These are phyloP conservation scores for Aporophyla nigra DNA, from an alignment of 2,888 invertebrate genomes.

Conservation along the genomic window DNA sequence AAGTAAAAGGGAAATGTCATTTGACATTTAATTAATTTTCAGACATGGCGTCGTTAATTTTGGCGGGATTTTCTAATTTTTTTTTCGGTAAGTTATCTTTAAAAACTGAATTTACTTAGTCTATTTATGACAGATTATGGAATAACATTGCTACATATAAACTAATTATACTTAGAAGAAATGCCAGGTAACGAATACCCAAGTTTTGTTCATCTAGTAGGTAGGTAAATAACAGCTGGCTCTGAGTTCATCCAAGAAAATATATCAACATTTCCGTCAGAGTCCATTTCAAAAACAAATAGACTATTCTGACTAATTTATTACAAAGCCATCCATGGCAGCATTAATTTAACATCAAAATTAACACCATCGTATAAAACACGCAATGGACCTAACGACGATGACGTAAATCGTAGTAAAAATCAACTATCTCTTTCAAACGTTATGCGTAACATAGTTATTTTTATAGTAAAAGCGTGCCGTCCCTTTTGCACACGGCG, in stretches of 20 bases:
- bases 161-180: too few species aligned
- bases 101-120: not conserved
- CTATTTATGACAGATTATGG: not conserved
- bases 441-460: slow-evolving; percentile 35
- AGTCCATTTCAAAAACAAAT: slow-evolving; percentile 1
- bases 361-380: not conserved
- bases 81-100: not conserved
- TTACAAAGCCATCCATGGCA: not conserved
- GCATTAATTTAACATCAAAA: not conserved
- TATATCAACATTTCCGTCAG: not conserved
- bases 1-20: too few species aligned
- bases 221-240: not conserved
- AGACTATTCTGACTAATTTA: not conserved
- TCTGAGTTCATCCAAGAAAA: slow-evolving; percentile 8
- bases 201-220: not conserved
- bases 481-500: slow-evolving; percentile 9
- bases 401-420: slow-evolving; percentile 38
- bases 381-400: not conserved
- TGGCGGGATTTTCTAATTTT: too few species aligned
- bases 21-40: slow-evolving; percentile 15
- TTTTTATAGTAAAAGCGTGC: slow-evolving; percentile 32
- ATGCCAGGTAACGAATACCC: too few species aligned
- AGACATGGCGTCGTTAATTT: not conserved
- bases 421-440: slow-evolving; percentile 3
- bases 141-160: not conserved